Base-by-base conservation (phyloP, 2,888 invertebrate genomes). In the Andrena minutula region DNA sequence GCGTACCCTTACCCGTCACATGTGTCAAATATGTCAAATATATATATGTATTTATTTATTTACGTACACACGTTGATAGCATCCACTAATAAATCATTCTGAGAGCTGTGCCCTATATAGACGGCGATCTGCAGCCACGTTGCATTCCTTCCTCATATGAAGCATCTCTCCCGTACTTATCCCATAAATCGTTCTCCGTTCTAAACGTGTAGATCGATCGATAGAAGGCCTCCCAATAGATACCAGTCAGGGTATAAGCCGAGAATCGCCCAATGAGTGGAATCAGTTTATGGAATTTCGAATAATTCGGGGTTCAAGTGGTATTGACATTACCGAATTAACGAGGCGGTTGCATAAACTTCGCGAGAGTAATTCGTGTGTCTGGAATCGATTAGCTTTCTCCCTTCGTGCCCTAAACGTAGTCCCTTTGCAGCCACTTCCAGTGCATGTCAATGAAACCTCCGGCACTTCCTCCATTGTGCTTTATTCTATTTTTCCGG, bases 41-140 rank as follows among this genome's bases (percentile, higher is more conserved):
- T 23, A 53, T 53, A 10, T 56, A 56, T 56, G 3, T 26, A 56
- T 56, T 56, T 23, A 23, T 56, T 23, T 56, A 26, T 56, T 10
- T 23, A 1, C 23, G 23, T 8, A 23, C 10, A 8, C 23, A 26
- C 26, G 56, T 56, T 56, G 56, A 89, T 88, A 26, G 10, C 91
- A 89, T 89, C 88, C 75, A 56, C 56, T 56, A 56, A 56, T 56
- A 56, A 56, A 56, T 56, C 56, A 56, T 56, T 56, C 23, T 2
- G 76, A 78, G 60, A 75, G 60, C 63, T 58, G 82, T 69, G 60
- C 75, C 77, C 83, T 82, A 86, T 16, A 23, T 87, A 87, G 87
- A 85, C 83, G 75, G 83, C 79, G 86, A 88, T 87, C 79, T 85
- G 83, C 84, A 78, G 83, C 76, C 83, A 70, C 53, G 84, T 78